Base-by-base conservation (phyloP, 2,797 vertebrate species). In the Pampus argenteus region DNA sequence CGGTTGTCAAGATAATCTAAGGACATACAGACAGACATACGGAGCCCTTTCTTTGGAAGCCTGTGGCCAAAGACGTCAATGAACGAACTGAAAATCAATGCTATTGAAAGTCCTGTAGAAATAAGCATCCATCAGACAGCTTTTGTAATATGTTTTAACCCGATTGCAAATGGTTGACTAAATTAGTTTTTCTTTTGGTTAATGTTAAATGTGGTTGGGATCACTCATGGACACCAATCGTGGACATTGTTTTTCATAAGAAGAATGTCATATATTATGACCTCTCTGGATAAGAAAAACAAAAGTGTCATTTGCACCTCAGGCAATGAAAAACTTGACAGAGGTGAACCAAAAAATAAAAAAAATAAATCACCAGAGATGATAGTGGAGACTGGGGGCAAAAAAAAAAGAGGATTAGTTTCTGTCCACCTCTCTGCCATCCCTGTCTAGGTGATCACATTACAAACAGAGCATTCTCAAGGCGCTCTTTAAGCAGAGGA, bases 361-460 rank as follows among this genome's bases (percentile, higher is more conserved):
- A n/a, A n/a, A n/a, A n/a, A n/a, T n/a, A n/a, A 83, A 85, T 86
- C 77, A 72, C 61, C 63, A 20, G 5, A 63, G 74, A 79, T 9
- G 52, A 76, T 76, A 66, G 36, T 57, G 26, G 18, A 45, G 69
- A 75, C 63, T 22, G 13, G 15, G 22, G 31, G 44, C n/a, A 48
- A 64, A 62, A 45, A 48, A 64, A 62, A 45, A 62, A 73, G 48
- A 61, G 77, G 83, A 83, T 89, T 86, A 90, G 78, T 69, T 72
- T 58, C 47, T 26, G 45, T 86, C 80, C 77, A 78, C 75, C 81
- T 56, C 64, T 56, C 67, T 74, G 56, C 55, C 77, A 58, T 79
- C 67, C 68, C 89, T 81, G 83, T 89, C 82, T 74, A 55, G 75
- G 52, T 60, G 86, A 86, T 92, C 76, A 79, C 61, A 55, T 91